Conservation (phyloP, 2,888 invertebrate genomes). For the Yponomeuta sedellus region DNA sequence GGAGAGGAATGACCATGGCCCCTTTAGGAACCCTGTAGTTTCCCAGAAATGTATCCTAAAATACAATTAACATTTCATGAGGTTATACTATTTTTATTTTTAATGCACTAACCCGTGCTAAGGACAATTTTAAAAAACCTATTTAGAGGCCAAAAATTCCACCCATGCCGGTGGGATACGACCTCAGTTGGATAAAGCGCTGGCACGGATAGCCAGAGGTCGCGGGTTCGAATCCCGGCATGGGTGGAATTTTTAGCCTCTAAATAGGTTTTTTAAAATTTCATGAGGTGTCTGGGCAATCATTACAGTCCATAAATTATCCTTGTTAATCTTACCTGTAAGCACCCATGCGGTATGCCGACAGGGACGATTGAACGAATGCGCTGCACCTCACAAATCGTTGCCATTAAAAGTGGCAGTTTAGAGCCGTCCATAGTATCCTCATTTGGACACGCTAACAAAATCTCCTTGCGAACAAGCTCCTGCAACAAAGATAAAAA, state of each 20-base stretch:
- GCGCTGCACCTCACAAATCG: conserved; percentile 86
- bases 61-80: conserved; percentile 17
- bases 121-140: no score
- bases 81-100: no score
- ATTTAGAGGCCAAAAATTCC: no score
- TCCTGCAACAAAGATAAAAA: conserved; percentile 57
- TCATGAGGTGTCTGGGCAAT: background rate
- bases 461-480: conserved; percentile 76
- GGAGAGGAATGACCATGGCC: conserved; percentile 85
- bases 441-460: conserved; percentile 62
- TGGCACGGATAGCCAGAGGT: no score
- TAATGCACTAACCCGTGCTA: no score
- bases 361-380: conserved; percentile 87
- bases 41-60: conserved; percentile 74
- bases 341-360: conserved; percentile 89
- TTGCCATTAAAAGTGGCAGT: conserved; percentile 81
- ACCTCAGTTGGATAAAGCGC: no score
- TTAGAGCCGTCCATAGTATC: conserved; percentile 73
- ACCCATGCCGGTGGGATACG: no score
- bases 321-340: conserved; percentile 38
- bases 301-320: background rate
- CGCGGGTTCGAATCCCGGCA: no score
- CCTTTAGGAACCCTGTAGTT: conserved; percentile 82
- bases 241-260: no score
- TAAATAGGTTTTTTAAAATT: no score